Evolutionary conservation across 2,888 invertebrate genomes (phyloP), one percentile per base, ranked within the genome.

Genomic region (Callosobruchus maculatus): DNA sequence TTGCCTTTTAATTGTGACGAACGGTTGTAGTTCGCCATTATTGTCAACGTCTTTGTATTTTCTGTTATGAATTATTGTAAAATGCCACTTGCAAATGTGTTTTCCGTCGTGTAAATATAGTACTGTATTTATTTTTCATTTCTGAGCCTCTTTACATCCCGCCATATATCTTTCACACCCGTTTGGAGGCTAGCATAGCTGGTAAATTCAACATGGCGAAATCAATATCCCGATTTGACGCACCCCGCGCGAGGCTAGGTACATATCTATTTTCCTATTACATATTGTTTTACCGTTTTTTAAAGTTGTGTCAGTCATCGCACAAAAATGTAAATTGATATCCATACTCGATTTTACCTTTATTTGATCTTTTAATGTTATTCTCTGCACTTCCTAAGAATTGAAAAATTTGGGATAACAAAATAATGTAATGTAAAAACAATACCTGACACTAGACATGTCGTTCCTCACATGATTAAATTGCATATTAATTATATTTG

Each of bases 131-230:
- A 49, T 49, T 49, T 49, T 49, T 18, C 3, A 3, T 49, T 49
- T 49, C 13, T 18, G 13, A 49, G 49, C 20, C 71, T 75, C 76
- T 74, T 80, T 81, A 82, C 84, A 82, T 85, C 85, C 85, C 85
- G 85, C 85, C 85, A 85, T 76, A 83, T 82, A 82, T 81, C 79
- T 78, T 71, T n/a, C 80, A 75, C 78, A 77, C 84, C 85, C 79
- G 81, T 79, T 77, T 77, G 72, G 85, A 87, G 86, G 85, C 86
- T 86, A 85, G 83, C 81, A 80, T 80, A 80, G 81, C 80, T 80
- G 75, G 76, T 78, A 78, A 75, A 79, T 83, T 81, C 83, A 84
- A 84, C 77, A 84, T 84, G 84, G 84, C 84, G 83, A 82, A 81
- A 83, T 83, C 83, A 81, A 83, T 83, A 83, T 80, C 77, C 73